Percentiles rank a stretch among this genome's conserved stretches.
Evolutionary conservation across 2,888 invertebrate species (phyloP).

Genomic region (Drosophila buzzatii): DNA sequence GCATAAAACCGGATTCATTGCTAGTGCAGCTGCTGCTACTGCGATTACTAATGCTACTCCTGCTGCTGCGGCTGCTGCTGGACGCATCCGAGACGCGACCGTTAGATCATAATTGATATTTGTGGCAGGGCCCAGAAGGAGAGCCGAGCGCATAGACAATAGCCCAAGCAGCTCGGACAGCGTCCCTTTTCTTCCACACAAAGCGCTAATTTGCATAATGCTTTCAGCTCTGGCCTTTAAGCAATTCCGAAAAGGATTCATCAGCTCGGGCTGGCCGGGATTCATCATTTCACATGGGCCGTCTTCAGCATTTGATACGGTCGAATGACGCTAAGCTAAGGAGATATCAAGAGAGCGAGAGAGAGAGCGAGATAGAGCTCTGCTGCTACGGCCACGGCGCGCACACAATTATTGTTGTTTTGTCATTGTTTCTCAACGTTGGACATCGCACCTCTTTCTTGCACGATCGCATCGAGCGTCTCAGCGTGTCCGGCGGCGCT

Average conservation of each 20-base stretch:
- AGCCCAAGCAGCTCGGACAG: conserved; percentile 68
- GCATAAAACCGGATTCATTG: conserved; percentile 50
- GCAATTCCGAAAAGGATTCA: conserved; percentile 56
- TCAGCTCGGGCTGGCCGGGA: conserved; percentile 37
- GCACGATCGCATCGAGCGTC: conserved; percentile 34
- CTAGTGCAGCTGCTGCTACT: conserved; percentile 2
- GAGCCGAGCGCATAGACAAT: conserved; percentile 42
- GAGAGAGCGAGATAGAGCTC: not conserved
- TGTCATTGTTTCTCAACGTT: conserved; percentile 83
- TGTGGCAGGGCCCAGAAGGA: conserved; percentile 28
- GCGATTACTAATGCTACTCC: not conserved
- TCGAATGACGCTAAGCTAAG: conserved; percentile 56
- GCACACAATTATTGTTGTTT: conserved; percentile 55
- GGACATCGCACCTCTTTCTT: conserved; percentile 84
- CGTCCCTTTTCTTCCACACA: conserved; percentile 67
- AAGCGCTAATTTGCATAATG: conserved; percentile 76
- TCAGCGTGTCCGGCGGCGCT: conserved; percentile 60
- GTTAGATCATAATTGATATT: conserved; percentile 74
- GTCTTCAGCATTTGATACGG: conserved; percentile 70
- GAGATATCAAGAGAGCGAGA: not conserved
- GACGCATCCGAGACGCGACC: conserved; percentile 48
- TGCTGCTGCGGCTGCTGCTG: conserved; percentile 18
- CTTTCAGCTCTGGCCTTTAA: conserved; percentile 62
- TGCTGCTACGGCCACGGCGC: not conserved
- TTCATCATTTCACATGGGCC: conserved; percentile 49